Evolutionary conservation across 2,888 invertebrate genomes (phyloP), one percentile per base, ranked within the genome.

Genomic region (Melieria omissa): DNA sequence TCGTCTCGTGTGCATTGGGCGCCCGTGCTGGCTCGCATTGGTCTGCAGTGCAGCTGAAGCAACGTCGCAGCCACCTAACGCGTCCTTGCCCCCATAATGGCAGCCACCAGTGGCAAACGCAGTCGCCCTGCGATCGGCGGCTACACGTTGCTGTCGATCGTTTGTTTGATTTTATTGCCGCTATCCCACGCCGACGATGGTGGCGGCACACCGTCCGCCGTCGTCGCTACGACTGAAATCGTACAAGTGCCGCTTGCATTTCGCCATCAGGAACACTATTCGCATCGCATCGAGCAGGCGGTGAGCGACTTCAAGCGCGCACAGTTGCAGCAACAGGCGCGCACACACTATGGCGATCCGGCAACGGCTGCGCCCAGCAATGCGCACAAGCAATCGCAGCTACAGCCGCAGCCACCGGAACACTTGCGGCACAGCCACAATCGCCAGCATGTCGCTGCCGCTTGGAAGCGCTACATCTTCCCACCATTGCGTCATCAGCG

Each of bases 341-440:
- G 69, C 46, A 41, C 47, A 8, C 61, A 55, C 45, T 46, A 69
- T 5, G 54, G 45, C n/a, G 45, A 29, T 12, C n/a, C 69, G 14
- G 55, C 12, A n/a, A 42, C 14, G 55, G 57, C 52, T 70, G 72
- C 74, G 73, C 76, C n/a, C 65, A 76, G 47, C 75, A 74, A 61
- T 73, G 57, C 29, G 29, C 42, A 55, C 42, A 55, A 29, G n/a
- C 65, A 65, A 71, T 70, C 63, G 10, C 64, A 70, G 54, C 44
- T 65, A 70, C 77, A 76, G 64, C 62, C 66, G 41, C 71, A 64
- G n/a, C 68, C 49, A 52, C 62, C 54, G 66, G 68, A 75, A 52
- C 65, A 66, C 75, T 78, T 85, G 76, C 82, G 85, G 42, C 85
- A 86, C 75, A 29, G 29, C 29, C 83, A 85, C 72, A 86, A 85